Evolutionary conservation across 1,140 invertebrate species (phyloP), one percentile per base, ranked within the genome.

Genomic region (Liolophura sinensis): DNA sequence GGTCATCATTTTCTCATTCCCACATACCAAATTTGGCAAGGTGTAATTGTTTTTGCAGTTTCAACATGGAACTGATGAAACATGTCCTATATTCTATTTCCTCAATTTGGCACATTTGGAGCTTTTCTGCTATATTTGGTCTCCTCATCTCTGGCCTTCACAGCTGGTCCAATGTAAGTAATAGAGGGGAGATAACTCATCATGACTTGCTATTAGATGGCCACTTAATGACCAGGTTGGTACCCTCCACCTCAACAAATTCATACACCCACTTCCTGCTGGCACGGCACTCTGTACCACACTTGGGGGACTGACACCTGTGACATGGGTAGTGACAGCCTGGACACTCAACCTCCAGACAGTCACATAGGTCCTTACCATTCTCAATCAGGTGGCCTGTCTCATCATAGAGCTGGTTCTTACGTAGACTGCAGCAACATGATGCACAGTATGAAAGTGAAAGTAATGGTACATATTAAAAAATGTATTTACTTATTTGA

Each of bases 301-400:
- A 90, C 77, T 90, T 90, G 4, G 74, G 66, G 0, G 89, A 89
- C 14, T 65, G 70, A 73, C 93, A 94, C 83, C 91, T 92, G 0
- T 85, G 74, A 78, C 92, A 94, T 1, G 90, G 89, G 79, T 91
- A 92, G 79, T 92, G 92, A 83, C 93, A 94, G 0, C 93, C 93
- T 1, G 88, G 82, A 74, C 93, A 94, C 11, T 84, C 82, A 54
- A 85, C 78, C 62, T 89, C 87, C 24, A 93, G 80, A 77, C 93
- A 94, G 80, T 94, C 93, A 76, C 93, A 94, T 1, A 93, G 69
- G 84, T 94, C 90, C 57, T 85, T 81, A 9, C 89, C 88, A 27
- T 88, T 88, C 51, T 80, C 79, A 62, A 86, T 31, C 71, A 86
- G 65, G 60, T 83, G 52, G 68, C 84, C 68, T 79, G 85, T 69